phyloP scores from a whole-genome alignment of 2,888 invertebrate genomes.

The Zaprionus obscuricornis region DNA sequence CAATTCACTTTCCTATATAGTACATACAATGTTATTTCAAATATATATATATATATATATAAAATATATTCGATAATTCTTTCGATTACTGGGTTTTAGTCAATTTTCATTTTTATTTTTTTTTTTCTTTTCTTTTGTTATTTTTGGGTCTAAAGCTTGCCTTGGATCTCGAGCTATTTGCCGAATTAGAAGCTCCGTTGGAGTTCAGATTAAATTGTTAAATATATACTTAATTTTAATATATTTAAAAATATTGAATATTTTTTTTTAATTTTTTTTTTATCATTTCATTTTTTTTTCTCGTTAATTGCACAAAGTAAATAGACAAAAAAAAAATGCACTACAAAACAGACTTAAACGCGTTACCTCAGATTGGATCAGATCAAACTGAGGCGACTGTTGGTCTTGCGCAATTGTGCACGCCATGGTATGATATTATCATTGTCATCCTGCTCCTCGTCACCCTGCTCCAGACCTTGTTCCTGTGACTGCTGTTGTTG shows the following conservation, averaged over 20 bases:
- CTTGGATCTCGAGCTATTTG: constrained; percentile 26
- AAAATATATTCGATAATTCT: too few relatives aligned
- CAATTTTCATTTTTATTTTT: constrained; percentile 21
- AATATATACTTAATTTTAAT: constrained; percentile 23
- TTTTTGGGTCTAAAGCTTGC: constrained; percentile 43
- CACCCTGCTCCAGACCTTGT: constrained; percentile 56
- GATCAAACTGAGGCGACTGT: constrained; percentile 93
- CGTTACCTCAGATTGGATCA: constrained; percentile 80
- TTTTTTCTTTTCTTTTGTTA: constrained; percentile 1
- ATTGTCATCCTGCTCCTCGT: constrained; percentile 86
- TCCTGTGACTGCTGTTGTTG: constrained; percentile 25
- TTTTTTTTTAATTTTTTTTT: constrained; percentile 10
- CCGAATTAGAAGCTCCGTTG: constrained; percentile 1
- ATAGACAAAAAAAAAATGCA: constrained; percentile 59
- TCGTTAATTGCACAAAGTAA: constrained; percentile 62
- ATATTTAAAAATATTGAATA: constrained; percentile 21
- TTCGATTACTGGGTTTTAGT: too few relatives aligned
- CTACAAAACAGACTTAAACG: constrained; percentile 35
- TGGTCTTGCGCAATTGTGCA: constrained; percentile 94
- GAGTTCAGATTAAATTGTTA: constrained; percentile 20
- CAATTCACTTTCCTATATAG: too few relatives aligned
- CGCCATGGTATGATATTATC: constrained; percentile 94
- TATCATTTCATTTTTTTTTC: too few relatives aligned
- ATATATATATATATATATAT: too few relatives aligned
- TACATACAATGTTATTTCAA: too few relatives aligned